Base-by-base conservation (phyloP, 2,797 vertebrate genomes). In the Smutsia gigantea region DNA sequence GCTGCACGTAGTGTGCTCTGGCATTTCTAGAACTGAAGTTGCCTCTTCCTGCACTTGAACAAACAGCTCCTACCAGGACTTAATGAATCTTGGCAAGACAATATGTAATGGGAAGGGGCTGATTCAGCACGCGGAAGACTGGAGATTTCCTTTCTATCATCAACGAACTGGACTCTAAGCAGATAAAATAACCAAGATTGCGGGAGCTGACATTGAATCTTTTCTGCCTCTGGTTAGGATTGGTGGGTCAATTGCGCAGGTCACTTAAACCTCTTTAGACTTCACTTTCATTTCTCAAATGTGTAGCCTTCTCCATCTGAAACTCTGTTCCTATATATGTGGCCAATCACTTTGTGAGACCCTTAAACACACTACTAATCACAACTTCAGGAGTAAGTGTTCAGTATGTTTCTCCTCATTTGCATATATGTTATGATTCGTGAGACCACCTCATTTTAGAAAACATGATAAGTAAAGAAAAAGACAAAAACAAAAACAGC, bases 391-490 rank as follows among this genome's bases (percentile, higher is more conserved):
- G 39, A 87, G 25, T 66, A 39, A 74, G 21, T 42, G 19, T 39
- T 82, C 5, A 72, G 5, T 15, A 84, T 4, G 29, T 14, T 63
- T 75, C 34, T 78, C 25, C 31, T 69, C 4, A 13, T 63, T 51
- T 86, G 63, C 4, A 5, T 21, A 27, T 72, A 18, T 82, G 15
- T 46, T 34, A 51, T 42, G 42, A 71, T 81, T 68, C 63, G 49
- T 23, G 37, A 84, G 12, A 55, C 5, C 51, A 75, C 31, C 7
- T 37, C 8, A 57, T 85, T 77, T 94, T 51, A 29, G 68, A 71
- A 97, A 97, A 85, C 55, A 78, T 34, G 15, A 19, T 79, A 59
- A 87, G 94, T 19, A 83, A 57, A 49, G 53, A 78, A 46, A 46
- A 51, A 74, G 72, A 75, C 29, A 75, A 39, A 71, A 63, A 31